Evolutionary conservation across 92 coral and sea anemone genomes (phyloP), one percentile per base, ranked within the genome.

Genomic region (Plumapathes pennacea): DNA sequence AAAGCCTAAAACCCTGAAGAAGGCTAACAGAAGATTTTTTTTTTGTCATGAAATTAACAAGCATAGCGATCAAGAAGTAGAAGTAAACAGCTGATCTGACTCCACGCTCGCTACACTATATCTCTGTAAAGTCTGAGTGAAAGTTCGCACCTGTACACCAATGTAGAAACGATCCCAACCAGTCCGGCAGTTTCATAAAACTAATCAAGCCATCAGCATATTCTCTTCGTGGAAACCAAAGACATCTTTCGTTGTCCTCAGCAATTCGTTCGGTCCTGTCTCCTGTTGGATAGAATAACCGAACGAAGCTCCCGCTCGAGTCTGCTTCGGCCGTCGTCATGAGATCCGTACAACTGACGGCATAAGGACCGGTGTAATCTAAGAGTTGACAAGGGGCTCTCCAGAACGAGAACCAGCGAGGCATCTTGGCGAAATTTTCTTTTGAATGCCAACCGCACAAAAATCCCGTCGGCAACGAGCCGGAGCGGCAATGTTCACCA

Each of bases 61-160:
- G n/a, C n/a, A n/a, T n/a, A n/a, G n/a, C n/a, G n/a, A n/a, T n/a
- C n/a, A n/a, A n/a, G n/a, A n/a, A n/a, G n/a, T n/a, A n/a, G n/a
- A n/a, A n/a, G n/a, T n/a, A n/a, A n/a, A n/a, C n/a, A n/a, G n/a
- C n/a, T n/a, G n/a, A n/a, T n/a, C n/a, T n/a, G n/a, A n/a, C n/a
- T n/a, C n/a, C n/a, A n/a, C n/a, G n/a, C n/a, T n/a, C n/a, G n/a
- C n/a, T n/a, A n/a, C n/a, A n/a, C n/a, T n/a, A n/a, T n/a, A n/a
- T n/a, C n/a, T n/a, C n/a, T n/a, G n/a, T n/a, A n/a, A n/a, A n/a
- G n/a, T n/a, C n/a, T n/a, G n/a, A n/a, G n/a, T n/a, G n/a, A n/a
- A n/a, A n/a, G n/a, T n/a, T 36, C 89, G 66, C 42, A 92, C 98
- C 92, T 15, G 84, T 56, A 15, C 63, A 36, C 98, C 98, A 92